Base-by-base conservation (phyloP, 2,888 invertebrate genomes). In the Amorpha juglandis region DNA sequence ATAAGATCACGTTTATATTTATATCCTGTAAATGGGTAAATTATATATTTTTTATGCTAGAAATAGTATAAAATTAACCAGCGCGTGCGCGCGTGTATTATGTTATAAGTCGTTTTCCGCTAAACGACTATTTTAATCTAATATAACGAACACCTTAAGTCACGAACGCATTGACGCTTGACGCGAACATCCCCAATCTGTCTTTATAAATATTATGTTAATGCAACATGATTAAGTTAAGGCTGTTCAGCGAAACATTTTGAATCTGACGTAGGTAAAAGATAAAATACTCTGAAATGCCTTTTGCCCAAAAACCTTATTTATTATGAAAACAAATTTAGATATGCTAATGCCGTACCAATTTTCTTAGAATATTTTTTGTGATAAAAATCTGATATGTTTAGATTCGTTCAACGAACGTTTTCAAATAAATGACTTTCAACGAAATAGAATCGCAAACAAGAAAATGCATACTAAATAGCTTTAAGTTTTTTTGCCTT, bases 281-380 rank as follows among this genome's bases (percentile, higher is more conserved):
- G 16, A 19, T 19, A 19, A 16, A 50, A 50, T 19, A 45, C 9
- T 19, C 8, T 19, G 19, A 50, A 16, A 42, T 38, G 35, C 38
- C 38, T 27, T 38, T 19, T 12, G 6, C 19, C 12, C 11, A 19
- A 16, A 35, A 38, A 55, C 38, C 55, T 38, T 55, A 55, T 55
- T 35, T 38, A 8, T 19, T 8, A 19, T 42, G 19, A 58, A 27
- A 27, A 27, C 42, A 58, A 58, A 58, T 42, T 58, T 58, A 19
- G 58, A 42, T 58, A 58, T 58, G 58, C 42, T 58, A 58, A 58
- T 58, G 19, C 38, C 19, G 42, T 58, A 11, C 58, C 58, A 42
- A 6, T 42, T 58, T 12, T 42, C 42, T 58, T 12, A 19, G 38
- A 42, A 21, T 42, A 12, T 16, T 58, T 58, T 42, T 42, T 42